Evolutionary conservation across 2,797 vertebrate genomes (phyloP).

Genomic region (Scomberomorus guttatus): DNA sequence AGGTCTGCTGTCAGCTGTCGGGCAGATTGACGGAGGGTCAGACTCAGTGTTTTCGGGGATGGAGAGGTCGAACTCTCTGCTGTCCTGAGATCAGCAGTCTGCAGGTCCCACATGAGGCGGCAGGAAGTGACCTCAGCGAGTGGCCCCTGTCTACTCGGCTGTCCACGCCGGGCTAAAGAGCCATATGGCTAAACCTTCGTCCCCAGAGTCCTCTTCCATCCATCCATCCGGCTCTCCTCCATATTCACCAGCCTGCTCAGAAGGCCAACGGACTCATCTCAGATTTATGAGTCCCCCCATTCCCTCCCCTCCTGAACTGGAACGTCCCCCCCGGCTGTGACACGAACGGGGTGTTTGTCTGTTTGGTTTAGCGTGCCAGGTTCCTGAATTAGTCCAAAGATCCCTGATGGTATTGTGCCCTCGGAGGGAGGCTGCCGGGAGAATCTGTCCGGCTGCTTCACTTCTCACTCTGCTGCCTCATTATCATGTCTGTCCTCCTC

Average conservation of each 20-base stretch:
- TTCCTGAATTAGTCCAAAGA: conserved; percentile 36
- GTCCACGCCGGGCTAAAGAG: background rate
- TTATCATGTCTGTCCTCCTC: conserved; percentile 1
- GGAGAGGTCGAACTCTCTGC: conserved; percentile 29
- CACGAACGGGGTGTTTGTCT: conserved; percentile 8
- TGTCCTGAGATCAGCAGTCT: conserved; percentile 52
- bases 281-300: conserved; percentile 37
- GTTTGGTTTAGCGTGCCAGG: conserved; percentile 33
- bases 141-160: background rate
- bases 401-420: conserved; percentile 18
- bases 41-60: background rate
- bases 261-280: conserved; percentile 29
- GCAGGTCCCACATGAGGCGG: conserved; percentile 17
- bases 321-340: conserved; percentile 33
- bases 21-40: conserved; percentile 36
- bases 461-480: background rate
- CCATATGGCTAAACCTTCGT: conserved; percentile 48
- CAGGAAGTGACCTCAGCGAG: conserved; percentile 54
- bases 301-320: conserved; percentile 4
- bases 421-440: conserved; percentile 30
- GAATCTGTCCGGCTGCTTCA: conserved; percentile 24
- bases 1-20: conserved; percentile 46
- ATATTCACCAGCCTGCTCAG: conserved; percentile 42
- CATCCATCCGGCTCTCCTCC: conserved; percentile 17
- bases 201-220: conserved; percentile 29